Evolutionary conservation across 2,888 invertebrate species (phyloP).

Genomic region (Margaritifera margaritifera): DNA sequence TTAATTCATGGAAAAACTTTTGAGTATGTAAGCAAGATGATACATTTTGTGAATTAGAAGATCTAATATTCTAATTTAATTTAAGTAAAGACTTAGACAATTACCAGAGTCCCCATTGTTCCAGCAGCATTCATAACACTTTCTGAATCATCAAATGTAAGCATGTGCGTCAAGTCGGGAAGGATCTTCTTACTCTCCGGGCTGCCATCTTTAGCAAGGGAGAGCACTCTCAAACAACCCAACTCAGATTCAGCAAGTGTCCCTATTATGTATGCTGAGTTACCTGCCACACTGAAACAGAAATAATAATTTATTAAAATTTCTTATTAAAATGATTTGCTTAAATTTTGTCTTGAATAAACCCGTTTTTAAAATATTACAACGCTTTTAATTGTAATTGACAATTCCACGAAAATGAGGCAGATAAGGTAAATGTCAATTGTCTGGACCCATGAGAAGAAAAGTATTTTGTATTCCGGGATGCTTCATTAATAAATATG

Average conservation of each 20-base stretch:
- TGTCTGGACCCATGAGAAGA: too few relatives aligned
- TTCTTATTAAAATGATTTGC: slow-evolving; percentile 3
- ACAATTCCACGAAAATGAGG: too few relatives aligned
- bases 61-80: too few relatives aligned
- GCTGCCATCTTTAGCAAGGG: slow-evolving; percentile 54
- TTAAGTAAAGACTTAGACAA: slow-evolving; percentile 2
- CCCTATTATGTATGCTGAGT: slow-evolving; percentile 72
- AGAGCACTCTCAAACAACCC: slow-evolving; percentile 67
- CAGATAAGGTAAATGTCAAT: too few relatives aligned
- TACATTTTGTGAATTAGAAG: too few relatives aligned
- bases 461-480: too few relatives aligned
- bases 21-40: too few relatives aligned
- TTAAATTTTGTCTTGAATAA: background rate
- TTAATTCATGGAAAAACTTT: too few relatives aligned
- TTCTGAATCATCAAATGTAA: slow-evolving; percentile 70
- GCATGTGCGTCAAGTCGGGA: slow-evolving; percentile 66
- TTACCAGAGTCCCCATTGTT: slow-evolving; percentile 71
- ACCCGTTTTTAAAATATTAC: background rate
- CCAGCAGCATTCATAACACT: slow-evolving; percentile 74
- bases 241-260: slow-evolving; percentile 71
- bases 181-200: slow-evolving; percentile 59
- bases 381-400: background rate
- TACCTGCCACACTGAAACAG: slow-evolving; percentile 68
- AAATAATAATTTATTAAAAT: background rate
- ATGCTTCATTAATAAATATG: too few relatives aligned